Evolutionary conservation across 2,888 invertebrate genomes (phyloP).

Genomic region (Periphyllus acericola): DNA sequence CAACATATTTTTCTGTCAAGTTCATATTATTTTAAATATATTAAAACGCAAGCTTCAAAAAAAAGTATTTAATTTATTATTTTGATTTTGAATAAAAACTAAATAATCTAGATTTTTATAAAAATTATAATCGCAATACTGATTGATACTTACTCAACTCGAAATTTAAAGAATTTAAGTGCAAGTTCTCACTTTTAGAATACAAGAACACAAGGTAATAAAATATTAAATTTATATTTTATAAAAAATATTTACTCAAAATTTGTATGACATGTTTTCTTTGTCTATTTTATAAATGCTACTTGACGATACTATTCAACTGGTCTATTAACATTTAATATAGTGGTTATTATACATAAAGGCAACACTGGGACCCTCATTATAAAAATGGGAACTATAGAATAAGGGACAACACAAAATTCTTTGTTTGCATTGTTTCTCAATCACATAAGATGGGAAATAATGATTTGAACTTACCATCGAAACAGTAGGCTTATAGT

Average conservation of each 20-base stretch:
- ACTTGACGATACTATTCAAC: not conserved
- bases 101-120: not conserved
- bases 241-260: not conserved
- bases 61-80: not conserved
- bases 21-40: not conserved
- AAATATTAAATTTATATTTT: no score
- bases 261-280: not conserved
- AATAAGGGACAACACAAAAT: not conserved
- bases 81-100: not conserved
- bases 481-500: not conserved
- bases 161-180: no score
- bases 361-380: not conserved
- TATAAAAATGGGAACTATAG: not conserved
- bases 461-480: not conserved
- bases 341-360: not conserved
- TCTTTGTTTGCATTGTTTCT: conserved; percentile 1
- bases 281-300: not conserved
- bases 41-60: not conserved
- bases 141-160: not conserved
- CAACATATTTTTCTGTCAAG: not conserved
- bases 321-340: not conserved
- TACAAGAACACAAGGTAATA: no score
- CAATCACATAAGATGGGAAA: not conserved
- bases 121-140: not conserved
- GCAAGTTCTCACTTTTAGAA: no score